Evolutionary conservation across 2,888 invertebrate species (phyloP).

Genomic region (Andrena praecox): DNA sequence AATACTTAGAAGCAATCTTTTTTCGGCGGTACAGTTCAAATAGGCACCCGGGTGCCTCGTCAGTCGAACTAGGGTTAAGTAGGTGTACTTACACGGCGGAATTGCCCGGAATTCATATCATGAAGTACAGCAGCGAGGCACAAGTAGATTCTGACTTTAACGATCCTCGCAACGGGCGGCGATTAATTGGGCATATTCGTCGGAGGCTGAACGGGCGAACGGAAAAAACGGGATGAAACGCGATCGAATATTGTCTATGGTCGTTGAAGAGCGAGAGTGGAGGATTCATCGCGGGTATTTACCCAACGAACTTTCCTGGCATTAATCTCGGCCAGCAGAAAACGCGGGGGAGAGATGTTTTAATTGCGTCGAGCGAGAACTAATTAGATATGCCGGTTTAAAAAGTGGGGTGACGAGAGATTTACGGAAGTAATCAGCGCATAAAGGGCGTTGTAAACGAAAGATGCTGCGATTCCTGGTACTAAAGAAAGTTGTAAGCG

Average conservation of each 20-base stretch:
- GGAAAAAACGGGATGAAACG: neutral
- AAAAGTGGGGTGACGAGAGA: slow-evolving; percentile 17
- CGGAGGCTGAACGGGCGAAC: neutral
- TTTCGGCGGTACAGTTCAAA: too few species aligned
- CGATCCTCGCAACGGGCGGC: neutral
- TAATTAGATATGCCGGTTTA: slow-evolving; percentile 17
- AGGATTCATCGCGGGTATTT: neutral
- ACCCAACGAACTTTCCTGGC: neutral
- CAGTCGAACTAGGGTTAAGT: too few species aligned
- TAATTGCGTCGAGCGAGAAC: neutral
- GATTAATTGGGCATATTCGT: neutral
- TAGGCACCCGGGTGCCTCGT: too few species aligned
- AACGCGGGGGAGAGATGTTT: neutral
- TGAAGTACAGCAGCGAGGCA: neutral
- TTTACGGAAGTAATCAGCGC: slow-evolving; percentile 40
- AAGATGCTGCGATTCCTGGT: slow-evolving; percentile 1
- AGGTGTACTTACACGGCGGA: neutral
- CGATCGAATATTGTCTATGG: neutral
- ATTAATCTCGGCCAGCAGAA: neutral
- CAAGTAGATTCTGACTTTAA: slow-evolving; percentile 1
- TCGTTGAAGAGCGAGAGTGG: neutral
- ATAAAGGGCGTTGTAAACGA: slow-evolving; percentile 13
- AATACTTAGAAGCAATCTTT: too few species aligned
- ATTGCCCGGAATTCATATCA: neutral
- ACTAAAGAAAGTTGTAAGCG: slow-evolving; percentile 15